A percentile compares a stretch with the other conserved stretches of the same genome.
phyloP scores from a whole-genome alignment of 2,113 vertebrate species.

The Cyanoderma ruficeps region DNA sequence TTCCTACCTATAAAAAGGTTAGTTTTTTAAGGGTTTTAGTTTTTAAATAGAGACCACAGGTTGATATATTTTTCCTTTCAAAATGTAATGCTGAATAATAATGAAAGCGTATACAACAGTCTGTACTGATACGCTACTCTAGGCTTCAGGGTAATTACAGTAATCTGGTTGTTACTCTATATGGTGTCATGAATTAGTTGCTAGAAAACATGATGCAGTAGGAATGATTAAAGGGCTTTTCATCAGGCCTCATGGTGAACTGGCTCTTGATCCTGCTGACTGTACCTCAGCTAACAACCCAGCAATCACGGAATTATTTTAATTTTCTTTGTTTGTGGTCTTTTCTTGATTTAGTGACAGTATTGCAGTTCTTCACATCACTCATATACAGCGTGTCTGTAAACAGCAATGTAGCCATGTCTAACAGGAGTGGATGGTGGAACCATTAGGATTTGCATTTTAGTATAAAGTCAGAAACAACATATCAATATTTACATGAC shows the following conservation, averaged over 20 bases:
- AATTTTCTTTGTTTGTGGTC: conserved; percentile 60
- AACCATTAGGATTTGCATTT: background rate
- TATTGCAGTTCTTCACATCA: background rate
- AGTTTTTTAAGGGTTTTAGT: conserved; percentile 36
- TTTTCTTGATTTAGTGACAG: background rate
- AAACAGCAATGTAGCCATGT: background rate
- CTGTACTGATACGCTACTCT: conserved; percentile 80
- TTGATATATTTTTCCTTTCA: conserved; percentile 62
- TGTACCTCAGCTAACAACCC: conserved; percentile 70
- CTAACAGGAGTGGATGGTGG: background rate
- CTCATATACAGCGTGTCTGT: background rate
- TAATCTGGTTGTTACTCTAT: conserved; percentile 80
- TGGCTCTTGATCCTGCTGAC: conserved; percentile 74
- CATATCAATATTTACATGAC: conserved; percentile 54
- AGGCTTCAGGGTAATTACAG: conserved; percentile 76
- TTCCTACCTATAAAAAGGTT: background rate
- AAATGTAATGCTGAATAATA: conserved; percentile 71
- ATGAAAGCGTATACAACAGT: conserved; percentile 70
- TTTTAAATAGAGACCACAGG: conserved; percentile 41
- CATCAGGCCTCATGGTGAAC: conserved; percentile 69
- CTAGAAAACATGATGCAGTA: conserved; percentile 67
- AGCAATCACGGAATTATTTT: conserved; percentile 57
- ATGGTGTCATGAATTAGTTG: conserved; percentile 73
- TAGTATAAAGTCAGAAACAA: conserved; percentile 25
- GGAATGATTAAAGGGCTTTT: conserved; percentile 75